Evolutionary conservation across 2,113 vertebrate species (phyloP).

Genomic region (Platichthys stellatus): DNA sequence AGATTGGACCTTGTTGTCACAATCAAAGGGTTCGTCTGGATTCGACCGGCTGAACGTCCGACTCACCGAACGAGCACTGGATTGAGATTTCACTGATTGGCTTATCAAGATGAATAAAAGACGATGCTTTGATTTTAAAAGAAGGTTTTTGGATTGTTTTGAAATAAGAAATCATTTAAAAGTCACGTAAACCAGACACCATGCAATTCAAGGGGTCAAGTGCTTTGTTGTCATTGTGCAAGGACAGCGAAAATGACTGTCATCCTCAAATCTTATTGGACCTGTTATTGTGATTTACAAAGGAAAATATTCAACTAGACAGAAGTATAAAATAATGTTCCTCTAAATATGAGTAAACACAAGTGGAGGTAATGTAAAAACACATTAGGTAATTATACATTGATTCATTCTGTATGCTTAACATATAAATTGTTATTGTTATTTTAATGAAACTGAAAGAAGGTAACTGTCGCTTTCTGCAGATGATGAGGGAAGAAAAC

Average conservation of each 20-base stretch:
- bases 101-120: conserved; percentile 3
- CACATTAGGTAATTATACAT: too few relatives aligned
- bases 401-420: too few relatives aligned
- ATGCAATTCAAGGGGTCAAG: too few relatives aligned
- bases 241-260: too few relatives aligned
- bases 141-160: not conserved
- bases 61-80: conserved; percentile 4
- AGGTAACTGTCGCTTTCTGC: not conserved
- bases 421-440: too few relatives aligned
- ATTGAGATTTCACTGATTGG: conserved; percentile 14
- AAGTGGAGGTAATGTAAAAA: too few relatives aligned
- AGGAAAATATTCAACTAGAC: too few relatives aligned
- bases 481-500: not conserved
- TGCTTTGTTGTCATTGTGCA: too few relatives aligned
- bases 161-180: not conserved
- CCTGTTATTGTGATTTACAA: too few relatives aligned
- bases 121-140: not conserved
- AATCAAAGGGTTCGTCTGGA: conserved; percentile 50
- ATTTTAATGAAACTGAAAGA: not conserved
- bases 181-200: not conserved
- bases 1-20: conserved; percentile 41
- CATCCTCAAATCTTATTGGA: not conserved
- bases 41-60: conserved; percentile 27
- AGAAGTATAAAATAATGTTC: too few relatives aligned
- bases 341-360: too few relatives aligned